These are phyloP conservation scores for Solenopsis invicta DNA, from an alignment of 1,140 invertebrate species.

Conservation along the genomic window DNA sequence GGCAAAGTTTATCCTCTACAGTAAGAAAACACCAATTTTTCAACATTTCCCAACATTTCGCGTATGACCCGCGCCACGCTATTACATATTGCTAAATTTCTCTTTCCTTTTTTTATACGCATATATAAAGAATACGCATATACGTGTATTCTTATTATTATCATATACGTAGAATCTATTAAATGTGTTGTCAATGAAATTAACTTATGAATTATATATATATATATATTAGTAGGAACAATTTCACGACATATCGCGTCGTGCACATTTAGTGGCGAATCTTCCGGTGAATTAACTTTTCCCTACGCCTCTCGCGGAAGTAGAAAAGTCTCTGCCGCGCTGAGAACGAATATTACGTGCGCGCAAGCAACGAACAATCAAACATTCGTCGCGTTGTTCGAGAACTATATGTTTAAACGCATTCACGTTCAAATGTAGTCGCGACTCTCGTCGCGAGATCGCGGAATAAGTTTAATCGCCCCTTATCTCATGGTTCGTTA, in stretches of 20 bases:
- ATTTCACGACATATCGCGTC: slow-evolving; percentile 76
- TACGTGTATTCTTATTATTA: slow-evolving; percentile 52
- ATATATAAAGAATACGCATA: slow-evolving; percentile 20
- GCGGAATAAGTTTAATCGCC: slow-evolving; percentile 34
- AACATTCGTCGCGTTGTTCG: neutral
- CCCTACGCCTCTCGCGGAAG: neutral
- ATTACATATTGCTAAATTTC: slow-evolving; percentile 78
- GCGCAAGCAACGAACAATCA: neutral
- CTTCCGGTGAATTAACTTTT: neutral
- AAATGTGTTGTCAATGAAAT: slow-evolving; percentile 71
- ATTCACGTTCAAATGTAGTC: neutral
- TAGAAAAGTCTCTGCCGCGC: neutral
- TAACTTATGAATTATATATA: slow-evolving; percentile 76
- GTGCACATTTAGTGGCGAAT: slow-evolving; percentile 27
- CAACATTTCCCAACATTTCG: neutral
- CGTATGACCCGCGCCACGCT: slow-evolving; percentile 26
- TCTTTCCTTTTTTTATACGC: slow-evolving; percentile 30
- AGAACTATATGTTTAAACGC: neutral
- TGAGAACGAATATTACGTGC: neutral
- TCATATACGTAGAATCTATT: slow-evolving; percentile 21
- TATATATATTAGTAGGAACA: slow-evolving; percentile 83
- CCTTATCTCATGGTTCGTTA: neutral
- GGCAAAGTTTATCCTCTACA: neutral
- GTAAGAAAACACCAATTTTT: neutral
- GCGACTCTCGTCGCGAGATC: neutral